Conservation (phyloP, 2,797 vertebrate genomes). For the Mallotus villosus region DNA sequence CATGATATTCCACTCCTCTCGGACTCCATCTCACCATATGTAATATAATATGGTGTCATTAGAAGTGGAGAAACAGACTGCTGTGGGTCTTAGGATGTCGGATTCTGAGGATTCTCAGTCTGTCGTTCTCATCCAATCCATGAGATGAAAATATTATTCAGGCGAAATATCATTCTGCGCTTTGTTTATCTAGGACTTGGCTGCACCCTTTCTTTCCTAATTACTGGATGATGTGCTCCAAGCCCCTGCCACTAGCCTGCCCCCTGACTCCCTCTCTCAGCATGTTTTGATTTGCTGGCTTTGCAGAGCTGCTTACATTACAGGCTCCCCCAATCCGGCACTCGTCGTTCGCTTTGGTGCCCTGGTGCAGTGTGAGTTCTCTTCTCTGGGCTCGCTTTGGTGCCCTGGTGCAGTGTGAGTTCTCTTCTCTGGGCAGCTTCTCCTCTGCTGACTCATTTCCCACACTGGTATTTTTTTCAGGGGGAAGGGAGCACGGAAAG, state of each 20-base stretch:
- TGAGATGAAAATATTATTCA: too few relatives aligned
- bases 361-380: too few relatives aligned
- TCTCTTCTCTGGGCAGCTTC: slow-evolving; percentile 29
- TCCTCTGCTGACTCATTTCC: slow-evolving; percentile 76
- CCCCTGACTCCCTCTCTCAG: slow-evolving; percentile 42
- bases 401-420: too few relatives aligned
- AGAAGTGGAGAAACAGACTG: background rate
- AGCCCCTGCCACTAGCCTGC: slow-evolving; percentile 39
- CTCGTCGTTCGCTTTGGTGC: slow-evolving; percentile 7
- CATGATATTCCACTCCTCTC: slow-evolving; percentile 5
- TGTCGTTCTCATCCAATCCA: too few relatives aligned
- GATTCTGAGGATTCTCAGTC: too few relatives aligned
- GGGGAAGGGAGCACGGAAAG: slow-evolving; percentile 34
- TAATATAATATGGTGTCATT: background rate
- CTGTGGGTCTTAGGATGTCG: too few relatives aligned
- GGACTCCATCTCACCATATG: slow-evolving; percentile 31
- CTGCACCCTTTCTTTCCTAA: slow-evolving; percentile 36
- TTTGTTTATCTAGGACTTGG: slow-evolving; percentile 44
- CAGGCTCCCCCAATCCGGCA: slow-evolving; percentile 42
- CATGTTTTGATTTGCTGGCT: slow-evolving; percentile 62
- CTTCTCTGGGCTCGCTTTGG: too few relatives aligned
- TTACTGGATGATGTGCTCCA: slow-evolving; percentile 41
- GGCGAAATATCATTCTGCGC: slow-evolving; percentile 23
- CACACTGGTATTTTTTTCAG: slow-evolving; percentile 58
- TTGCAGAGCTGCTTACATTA: slow-evolving; percentile 52